phyloP scores from a whole-genome alignment of 2,113 vertebrate species.

The Syngnathus floridae region DNA sequence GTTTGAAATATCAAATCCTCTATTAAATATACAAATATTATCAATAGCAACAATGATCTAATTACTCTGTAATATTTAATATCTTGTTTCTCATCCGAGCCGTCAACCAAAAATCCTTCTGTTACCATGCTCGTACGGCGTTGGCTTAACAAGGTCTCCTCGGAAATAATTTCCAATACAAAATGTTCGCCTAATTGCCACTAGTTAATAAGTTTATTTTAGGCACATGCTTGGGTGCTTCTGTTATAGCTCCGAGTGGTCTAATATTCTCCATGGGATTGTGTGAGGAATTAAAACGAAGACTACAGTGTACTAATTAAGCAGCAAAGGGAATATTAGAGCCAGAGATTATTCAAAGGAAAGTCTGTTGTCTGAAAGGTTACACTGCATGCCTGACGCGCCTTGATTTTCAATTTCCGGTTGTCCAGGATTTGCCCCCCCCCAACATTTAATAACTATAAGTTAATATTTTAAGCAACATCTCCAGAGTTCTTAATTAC shows the following conservation, averaged over 20 bases:
- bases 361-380: slow-evolving; percentile 33
- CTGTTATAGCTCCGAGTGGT: slow-evolving; percentile 40
- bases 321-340: slow-evolving; percentile 43
- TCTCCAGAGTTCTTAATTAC: not conserved
- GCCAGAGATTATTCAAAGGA: slow-evolving; percentile 32
- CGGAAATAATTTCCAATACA: slow-evolving; percentile 39
- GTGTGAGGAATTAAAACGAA: slow-evolving; percentile 41
- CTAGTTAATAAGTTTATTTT: slow-evolving; percentile 59
- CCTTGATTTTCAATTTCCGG: slow-evolving; percentile 33
- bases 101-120: slow-evolving; percentile 19
- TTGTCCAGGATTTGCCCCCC: slow-evolving; percentile 10
- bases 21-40: not conserved
- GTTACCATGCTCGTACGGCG: slow-evolving; percentile 9
- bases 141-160: slow-evolving; percentile 46
- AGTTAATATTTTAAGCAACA: not conserved
- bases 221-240: slow-evolving; percentile 44
- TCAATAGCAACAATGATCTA: slow-evolving; percentile 18
- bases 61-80: slow-evolving; percentile 16
- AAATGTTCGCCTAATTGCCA: slow-evolving; percentile 46
- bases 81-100: not conserved
- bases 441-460: not conserved
- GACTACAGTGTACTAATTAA: slow-evolving; percentile 46
- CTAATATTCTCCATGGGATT: slow-evolving; percentile 34
- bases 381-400: slow-evolving; percentile 17
- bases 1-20: no score